Evolutionary conservation across 2,797 vertebrate species (phyloP).

Genomic region (Lophotriccus pileatus): DNA sequence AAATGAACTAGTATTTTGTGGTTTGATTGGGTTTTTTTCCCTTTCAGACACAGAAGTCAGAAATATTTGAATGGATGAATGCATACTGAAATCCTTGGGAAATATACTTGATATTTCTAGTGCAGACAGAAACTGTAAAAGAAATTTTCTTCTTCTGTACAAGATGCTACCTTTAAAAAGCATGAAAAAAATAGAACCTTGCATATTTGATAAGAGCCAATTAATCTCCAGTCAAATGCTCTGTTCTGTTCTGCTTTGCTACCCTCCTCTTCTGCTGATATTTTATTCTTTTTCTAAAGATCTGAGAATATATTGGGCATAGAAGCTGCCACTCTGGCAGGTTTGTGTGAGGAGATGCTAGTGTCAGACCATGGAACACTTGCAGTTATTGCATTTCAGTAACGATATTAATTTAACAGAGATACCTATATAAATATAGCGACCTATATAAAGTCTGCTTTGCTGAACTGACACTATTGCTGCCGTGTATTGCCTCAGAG

Average conservation of each 20-base stretch:
- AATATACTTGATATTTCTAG: background rate
- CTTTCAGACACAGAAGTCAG: background rate
- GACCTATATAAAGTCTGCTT: background rate
- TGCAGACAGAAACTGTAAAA: background rate
- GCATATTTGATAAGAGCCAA: background rate
- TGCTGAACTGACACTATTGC: background rate
- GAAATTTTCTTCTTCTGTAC: background rate
- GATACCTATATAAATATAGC: background rate
- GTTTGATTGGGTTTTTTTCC: fast-evolving
- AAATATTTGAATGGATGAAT: background rate
- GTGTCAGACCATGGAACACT: background rate
- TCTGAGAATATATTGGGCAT: background rate
- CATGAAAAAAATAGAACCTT: background rate
- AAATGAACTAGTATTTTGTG: background rate
- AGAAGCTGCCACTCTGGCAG: background rate
- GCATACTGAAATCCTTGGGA: background rate
- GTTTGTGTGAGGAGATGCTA: background rate
- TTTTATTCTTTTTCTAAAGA: background rate
- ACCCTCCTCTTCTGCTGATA: background rate
- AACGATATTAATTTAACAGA: conserved; percentile 39
- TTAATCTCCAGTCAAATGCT: background rate
- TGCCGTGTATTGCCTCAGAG: background rate
- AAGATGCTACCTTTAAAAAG: background rate
- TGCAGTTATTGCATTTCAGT: conserved; percentile 32
- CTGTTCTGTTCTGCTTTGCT: background rate